Evolutionary conservation across 2,113 vertebrate genomes (phyloP), one percentile per base, ranked within the genome.

Genomic region (Cyrtonyx montezumae): DNA sequence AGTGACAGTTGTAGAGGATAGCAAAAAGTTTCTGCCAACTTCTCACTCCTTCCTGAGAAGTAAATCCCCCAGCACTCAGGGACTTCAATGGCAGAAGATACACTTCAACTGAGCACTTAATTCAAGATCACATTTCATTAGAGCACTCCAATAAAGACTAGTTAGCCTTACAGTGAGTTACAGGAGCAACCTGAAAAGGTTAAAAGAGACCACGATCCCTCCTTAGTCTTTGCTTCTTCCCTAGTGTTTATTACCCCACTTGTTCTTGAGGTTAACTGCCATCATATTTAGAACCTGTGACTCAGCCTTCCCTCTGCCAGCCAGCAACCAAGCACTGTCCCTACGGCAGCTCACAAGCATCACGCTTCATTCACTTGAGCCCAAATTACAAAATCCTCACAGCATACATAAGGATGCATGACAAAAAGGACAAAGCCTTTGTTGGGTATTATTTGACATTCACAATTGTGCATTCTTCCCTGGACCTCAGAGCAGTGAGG

Each of bases 361-460:
- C 0, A 0, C 3, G 28, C 22, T 79, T 62, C 9, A 2, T 1
- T 1, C 6, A 15, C 49, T 30, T 0, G 1, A 68, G 16, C 51
- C 32, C 78, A 56, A 68, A 6, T 22, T 22, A 34, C 40, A 61
- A 67, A 70, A 36, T 6, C 34, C 5, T 18, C 28, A 2, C 25
- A 43, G n/a, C 8, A 61, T 5, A 13, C 12, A 6, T 4, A 16
- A 1, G 3, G 22, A 14, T 8, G 16, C 2, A 1, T 1, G 14
- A 26, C 17, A 11, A 32, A 43, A 87, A 65, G 17, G 21, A 69
- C 34, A 8, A 19, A 48, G 16, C 11, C 37, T 56, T 46, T 3
- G 0, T 46, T 36, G 20, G 6, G 13, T 17, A 2, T 5, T 1
- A 0, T 32, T 58, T 13, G 37, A 32, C 66, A 21, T 3, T 5